Percentiles rank a stretch among this genome's conserved stretches.
Evolutionary conservation across 1,140 invertebrate species (phyloP).

Genomic region (Heliothis virescens): DNA sequence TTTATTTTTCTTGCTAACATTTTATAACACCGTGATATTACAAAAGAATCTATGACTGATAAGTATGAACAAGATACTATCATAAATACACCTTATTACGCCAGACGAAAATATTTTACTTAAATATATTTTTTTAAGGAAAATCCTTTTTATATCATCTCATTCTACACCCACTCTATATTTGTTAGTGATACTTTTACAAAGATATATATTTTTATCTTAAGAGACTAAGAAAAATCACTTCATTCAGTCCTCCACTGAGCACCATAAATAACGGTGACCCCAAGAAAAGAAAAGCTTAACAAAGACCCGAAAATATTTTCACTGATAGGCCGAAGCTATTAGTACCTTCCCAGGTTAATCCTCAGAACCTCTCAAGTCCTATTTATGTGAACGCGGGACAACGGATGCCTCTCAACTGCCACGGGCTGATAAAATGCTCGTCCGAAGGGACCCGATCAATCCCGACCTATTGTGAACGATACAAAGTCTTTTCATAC

Average conservation of each 20-base stretch:
- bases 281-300: conserved; percentile 25
- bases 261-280: conserved; percentile 15
- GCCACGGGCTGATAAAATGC: conserved; percentile 53
- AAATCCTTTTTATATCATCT: too few relatives aligned
- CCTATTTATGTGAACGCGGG: conserved; percentile 48
- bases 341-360: conserved; percentile 50
- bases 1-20: background rate
- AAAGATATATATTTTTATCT: too few relatives aligned
- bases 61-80: too few relatives aligned
- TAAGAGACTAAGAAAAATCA: conserved; percentile 9
- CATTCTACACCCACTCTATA: too few relatives aligned
- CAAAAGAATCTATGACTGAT: too few relatives aligned
- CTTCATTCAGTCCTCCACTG: background rate
- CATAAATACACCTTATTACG: too few relatives aligned
- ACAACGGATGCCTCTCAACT: conserved; percentile 51
- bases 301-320: conserved; percentile 35
- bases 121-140: too few relatives aligned
- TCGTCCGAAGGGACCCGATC: conserved; percentile 51
- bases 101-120: too few relatives aligned
- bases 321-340: conserved; percentile 35
- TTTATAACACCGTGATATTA: too few relatives aligned
- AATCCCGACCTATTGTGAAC: conserved; percentile 54
- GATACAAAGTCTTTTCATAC: conserved; percentile 53
- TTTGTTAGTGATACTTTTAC: too few relatives aligned
- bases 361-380: conserved; percentile 46